phyloP scores from a whole-genome alignment of 2,113 vertebrate species.

The Thunnus maccoyii region DNA sequence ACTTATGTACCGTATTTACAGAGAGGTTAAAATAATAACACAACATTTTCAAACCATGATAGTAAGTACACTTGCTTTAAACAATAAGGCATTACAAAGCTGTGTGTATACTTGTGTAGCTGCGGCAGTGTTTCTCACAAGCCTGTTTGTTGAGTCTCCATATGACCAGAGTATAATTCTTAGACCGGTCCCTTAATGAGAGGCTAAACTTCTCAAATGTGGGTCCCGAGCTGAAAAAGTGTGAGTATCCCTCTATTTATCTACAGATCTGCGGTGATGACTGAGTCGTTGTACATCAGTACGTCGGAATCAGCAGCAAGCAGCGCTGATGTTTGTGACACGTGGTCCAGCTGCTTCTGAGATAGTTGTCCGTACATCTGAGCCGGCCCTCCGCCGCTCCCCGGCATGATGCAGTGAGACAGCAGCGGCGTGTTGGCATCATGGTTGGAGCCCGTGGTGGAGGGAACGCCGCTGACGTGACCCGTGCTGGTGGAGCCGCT shows the following conservation, averaged over 20 bases:
- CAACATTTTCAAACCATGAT: conserved; percentile 80
- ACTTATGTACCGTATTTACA: conserved; percentile 85
- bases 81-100: conserved; percentile 62
- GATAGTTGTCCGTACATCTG: conserved; percentile 91
- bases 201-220: conserved; percentile 20
- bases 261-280: conserved; percentile 96
- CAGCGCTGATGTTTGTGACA: conserved; percentile 89
- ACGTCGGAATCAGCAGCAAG: conserved; percentile 88
- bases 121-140: conserved; percentile 53
- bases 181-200: conserved; percentile 24
- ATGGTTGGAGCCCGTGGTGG: conserved; percentile 97
- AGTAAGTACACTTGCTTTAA: conserved; percentile 70
- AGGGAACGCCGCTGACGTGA: conserved; percentile 95
- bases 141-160: conserved; percentile 36
- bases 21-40: conserved; percentile 75
- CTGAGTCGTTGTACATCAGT: conserved; percentile 91
- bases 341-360: conserved; percentile 92
- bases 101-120: conserved; percentile 55
- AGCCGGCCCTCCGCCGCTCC: conserved; percentile 81
- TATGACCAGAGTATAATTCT: conserved; percentile 34
- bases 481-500: conserved; percentile 98
- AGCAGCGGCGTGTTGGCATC: conserved; percentile 97
- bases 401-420: conserved; percentile 91
- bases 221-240: conserved; percentile 34
- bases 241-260: conserved; percentile 27